Base-by-base conservation (phyloP, 2,888 invertebrate genomes). In the Eueremaeus valkanovi region DNA sequence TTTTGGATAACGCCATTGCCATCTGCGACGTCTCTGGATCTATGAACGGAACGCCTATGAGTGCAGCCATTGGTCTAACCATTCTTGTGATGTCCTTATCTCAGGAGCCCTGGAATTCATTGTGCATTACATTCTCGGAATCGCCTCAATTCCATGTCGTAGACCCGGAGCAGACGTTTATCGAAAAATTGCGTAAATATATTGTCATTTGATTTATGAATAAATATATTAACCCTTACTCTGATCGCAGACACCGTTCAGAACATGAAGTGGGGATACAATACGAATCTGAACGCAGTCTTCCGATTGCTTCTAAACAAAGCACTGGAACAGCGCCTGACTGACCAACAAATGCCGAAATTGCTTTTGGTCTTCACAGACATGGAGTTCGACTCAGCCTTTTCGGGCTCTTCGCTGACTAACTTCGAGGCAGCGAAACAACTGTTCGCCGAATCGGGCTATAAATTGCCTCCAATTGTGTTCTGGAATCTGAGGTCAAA, bases 21-120 rank as follows among this genome's bases (percentile, higher is more conserved):
- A 27, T 74, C 11, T 74, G 74, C 27, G 74, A 74, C 55, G 74
- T 74, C 1, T 70, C 70, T 18, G 74, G 74, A 21, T 74, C 74
- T 8, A 74, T 74, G 74, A 29, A 40, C 31, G 45, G 42, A 0
- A 2, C 13, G 18, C 74, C 74, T 1, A 74, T 74, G 29, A 21
- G 66, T 27, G 74, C 42, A 0, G 66, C 74, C 55, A 68, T 74
- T 68, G 74, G 74, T n/a, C 45, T 74, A 8, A 74, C 74, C 0
- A 31, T 74, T 49, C n/a, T 74, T 9, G 29, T 74, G 0, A 49
- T 74, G 74, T 24, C 70, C 16, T 36, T 74, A 11, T 31, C 40
- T 6, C 8, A 45, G 21, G 68, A 24, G 8, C 45, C 58, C 6
- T 74, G 74, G 74, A 72, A 42, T 42, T 49, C 51, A 24, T 31